Percentiles rank a stretch among this genome's conserved stretches.
These are phyloP conservation scores for Heterochromis multidens DNA, from an alignment of 2,113 vertebrate genomes.

Conservation along the genomic window DNA sequence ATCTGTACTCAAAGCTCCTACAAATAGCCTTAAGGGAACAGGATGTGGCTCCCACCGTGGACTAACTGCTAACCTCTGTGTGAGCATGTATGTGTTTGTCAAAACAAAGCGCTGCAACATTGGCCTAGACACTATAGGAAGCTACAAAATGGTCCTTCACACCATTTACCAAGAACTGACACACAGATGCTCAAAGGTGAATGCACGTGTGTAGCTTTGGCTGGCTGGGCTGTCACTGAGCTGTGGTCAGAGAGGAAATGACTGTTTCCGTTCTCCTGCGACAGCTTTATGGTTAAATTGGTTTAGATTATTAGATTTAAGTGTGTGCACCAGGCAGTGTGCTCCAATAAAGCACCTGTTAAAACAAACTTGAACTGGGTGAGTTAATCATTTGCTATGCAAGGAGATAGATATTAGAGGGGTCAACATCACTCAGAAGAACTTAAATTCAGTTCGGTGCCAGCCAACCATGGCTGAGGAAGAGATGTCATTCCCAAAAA, in stretches of 20 bases:
- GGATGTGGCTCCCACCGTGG: slow-evolving; percentile 28
- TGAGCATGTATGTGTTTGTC: slow-evolving; percentile 11
- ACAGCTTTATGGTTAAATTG: slow-evolving; percentile 62
- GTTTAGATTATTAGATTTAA: slow-evolving; percentile 55
- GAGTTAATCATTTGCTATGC: slow-evolving; percentile 41
- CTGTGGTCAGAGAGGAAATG: slow-evolving; percentile 47
- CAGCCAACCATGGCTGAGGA: neutral
- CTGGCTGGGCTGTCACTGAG: slow-evolving; percentile 3
- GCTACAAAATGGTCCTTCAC: slow-evolving; percentile 21
- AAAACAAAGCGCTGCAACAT: neutral
- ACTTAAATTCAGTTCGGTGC: neutral
- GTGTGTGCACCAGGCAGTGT: slow-evolving; percentile 23
- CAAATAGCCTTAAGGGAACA: slow-evolving; percentile 36
- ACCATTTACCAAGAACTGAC: neutral
- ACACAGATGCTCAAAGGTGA: slow-evolving; percentile 18
- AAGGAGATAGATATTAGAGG: neutral
- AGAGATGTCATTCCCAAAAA: neutral
- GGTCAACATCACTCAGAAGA: neutral
- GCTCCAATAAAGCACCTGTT: slow-evolving; percentile 62
- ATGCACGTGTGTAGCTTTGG: neutral
- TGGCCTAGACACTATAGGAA: slow-evolving; percentile 51
- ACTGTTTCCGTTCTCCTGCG: slow-evolving; percentile 46
- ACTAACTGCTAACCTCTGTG: slow-evolving; percentile 7
- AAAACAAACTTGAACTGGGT: slow-evolving; percentile 53
- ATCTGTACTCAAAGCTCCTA: neutral